These are phyloP conservation scores for Hycleus cichorii DNA, from an alignment of 1,140 invertebrate genomes.

Conservation along the genomic window DNA sequence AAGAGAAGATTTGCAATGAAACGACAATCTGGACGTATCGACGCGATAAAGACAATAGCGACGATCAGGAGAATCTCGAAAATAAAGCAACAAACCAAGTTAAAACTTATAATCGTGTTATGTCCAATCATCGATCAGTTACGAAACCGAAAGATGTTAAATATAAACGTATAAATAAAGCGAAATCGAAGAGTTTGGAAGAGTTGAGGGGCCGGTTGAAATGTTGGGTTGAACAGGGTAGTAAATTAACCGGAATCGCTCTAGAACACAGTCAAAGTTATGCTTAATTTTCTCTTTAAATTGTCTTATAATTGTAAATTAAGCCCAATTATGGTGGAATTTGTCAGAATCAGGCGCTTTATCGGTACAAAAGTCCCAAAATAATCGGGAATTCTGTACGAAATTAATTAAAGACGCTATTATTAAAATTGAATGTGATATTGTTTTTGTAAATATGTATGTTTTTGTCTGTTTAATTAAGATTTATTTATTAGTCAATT, in stretches of 20 bases:
- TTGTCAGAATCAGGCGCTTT: too few species aligned
- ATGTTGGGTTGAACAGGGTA: slow-evolving; percentile 76
- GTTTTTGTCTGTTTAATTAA: too few species aligned
- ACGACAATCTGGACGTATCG: slow-evolving; percentile 12
- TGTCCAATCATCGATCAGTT: slow-evolving; percentile 82
- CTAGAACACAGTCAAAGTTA: slow-evolving; percentile 40
- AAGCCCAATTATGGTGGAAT: too few species aligned
- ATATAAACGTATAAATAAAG: slow-evolving; percentile 84
- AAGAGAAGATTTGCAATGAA: slow-evolving; percentile 37
- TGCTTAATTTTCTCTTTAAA: slow-evolving; percentile 27
- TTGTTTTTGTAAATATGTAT: too few species aligned
- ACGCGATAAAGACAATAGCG: slow-evolving; percentile 35
- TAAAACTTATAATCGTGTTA: slow-evolving; percentile 75
- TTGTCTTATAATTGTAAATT: neutral
- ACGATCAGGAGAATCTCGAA: slow-evolving; percentile 23
- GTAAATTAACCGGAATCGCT: slow-evolving; percentile 43
- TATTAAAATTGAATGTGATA: too few species aligned
- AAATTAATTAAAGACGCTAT: too few species aligned
- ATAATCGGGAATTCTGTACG: too few species aligned
- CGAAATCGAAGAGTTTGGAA: slow-evolving; percentile 81
- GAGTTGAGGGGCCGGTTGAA: slow-evolving; percentile 72
- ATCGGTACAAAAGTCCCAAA: too few species aligned
- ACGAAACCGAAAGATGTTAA: slow-evolving; percentile 86
- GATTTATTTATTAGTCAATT: too few species aligned
- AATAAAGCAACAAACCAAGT: slow-evolving; percentile 47